Evolutionary conservation across 2,113 vertebrate species (phyloP).

Genomic region (Prunella himalayana): DNA sequence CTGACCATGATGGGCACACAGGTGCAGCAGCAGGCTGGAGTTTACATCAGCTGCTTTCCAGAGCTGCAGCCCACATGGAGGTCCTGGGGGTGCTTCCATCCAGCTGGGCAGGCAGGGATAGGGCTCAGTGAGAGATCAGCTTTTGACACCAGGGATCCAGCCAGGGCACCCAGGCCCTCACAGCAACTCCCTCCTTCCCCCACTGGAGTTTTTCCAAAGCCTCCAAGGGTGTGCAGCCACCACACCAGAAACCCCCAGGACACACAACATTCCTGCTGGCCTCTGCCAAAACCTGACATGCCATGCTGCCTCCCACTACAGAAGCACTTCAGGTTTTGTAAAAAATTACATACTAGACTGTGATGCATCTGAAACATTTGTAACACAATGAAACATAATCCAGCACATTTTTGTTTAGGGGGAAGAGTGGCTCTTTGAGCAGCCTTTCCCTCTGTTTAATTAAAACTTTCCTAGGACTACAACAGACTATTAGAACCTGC

Average conservation of each 20-base stretch:
- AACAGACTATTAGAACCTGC: not conserved
- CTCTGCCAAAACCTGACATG: not conserved
- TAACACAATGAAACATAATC: not conserved
- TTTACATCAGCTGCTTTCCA: not conserved
- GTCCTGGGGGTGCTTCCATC: accelerated
- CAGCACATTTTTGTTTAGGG: accelerated
- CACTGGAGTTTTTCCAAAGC: not conserved
- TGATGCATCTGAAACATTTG: not conserved
- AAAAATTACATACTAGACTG: accelerated
- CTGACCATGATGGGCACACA: not conserved
- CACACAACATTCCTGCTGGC: not conserved
- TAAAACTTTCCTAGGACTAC: not conserved
- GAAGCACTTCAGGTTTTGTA: not conserved
- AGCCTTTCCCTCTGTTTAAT: not conserved
- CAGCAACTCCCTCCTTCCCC: not conserved
- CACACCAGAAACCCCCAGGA: not conserved
- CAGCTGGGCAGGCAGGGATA: not conserved
- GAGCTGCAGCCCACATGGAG: accelerated
- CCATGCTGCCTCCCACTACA: accelerated
- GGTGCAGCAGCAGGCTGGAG: accelerated
- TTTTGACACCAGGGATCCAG: not conserved
- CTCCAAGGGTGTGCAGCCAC: not conserved
- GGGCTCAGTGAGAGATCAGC: not conserved
- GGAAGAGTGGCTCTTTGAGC: not conserved
- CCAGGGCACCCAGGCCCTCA: accelerated